Percentiles rank a stretch among this genome's conserved stretches.
Evolutionary conservation across 2,113 vertebrate genomes (phyloP).

Genomic region (Antennarius striatus): DNA sequence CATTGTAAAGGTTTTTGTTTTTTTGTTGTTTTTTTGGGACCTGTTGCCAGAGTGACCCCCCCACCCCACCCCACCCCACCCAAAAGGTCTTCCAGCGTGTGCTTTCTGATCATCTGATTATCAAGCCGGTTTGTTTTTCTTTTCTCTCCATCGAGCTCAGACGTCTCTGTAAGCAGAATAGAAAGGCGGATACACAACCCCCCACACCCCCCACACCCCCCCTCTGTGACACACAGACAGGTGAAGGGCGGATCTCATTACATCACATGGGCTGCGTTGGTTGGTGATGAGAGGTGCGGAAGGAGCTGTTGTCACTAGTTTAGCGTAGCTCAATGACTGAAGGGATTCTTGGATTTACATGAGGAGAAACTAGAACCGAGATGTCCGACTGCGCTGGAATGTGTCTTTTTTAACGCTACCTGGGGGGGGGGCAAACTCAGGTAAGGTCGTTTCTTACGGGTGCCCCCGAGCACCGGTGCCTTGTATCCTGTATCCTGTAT

Average conservation of each 20-base stretch:
- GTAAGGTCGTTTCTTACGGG: slow-evolving; percentile 31
- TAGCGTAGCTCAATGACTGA: not conserved
- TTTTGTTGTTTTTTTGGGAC: slow-evolving; percentile 24
- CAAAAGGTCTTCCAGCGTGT: slow-evolving; percentile 4
- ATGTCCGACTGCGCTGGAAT: slow-evolving; percentile 32
- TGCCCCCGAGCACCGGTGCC: slow-evolving; percentile 29
- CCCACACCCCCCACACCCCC: slow-evolving; percentile 5
- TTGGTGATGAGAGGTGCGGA: slow-evolving; percentile 56
- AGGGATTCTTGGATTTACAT: slow-evolving; percentile 26
- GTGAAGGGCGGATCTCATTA: slow-evolving; percentile 68
- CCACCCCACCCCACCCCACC: no score
- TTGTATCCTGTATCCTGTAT: not conserved
- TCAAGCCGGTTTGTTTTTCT: slow-evolving; percentile 43
- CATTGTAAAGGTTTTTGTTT: slow-evolving; percentile 34
- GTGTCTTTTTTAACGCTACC: slow-evolving; percentile 26
- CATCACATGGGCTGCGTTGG: slow-evolving; percentile 44
- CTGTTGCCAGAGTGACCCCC: no score
- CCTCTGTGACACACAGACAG: slow-evolving; percentile 24
- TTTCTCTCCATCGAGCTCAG: slow-evolving; percentile 25
- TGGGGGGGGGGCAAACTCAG: slow-evolving; percentile 30
- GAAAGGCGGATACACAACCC: slow-evolving; percentile 45
- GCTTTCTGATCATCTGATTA: slow-evolving; percentile 49
- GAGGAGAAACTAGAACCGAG: slow-evolving; percentile 6
- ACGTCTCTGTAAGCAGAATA: slow-evolving; percentile 56
- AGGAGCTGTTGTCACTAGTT: slow-evolving; percentile 41